Evolutionary conservation across 2,113 vertebrate species (phyloP), one percentile per base, ranked within the genome.

Genomic region (Stigmatopora argus): DNA sequence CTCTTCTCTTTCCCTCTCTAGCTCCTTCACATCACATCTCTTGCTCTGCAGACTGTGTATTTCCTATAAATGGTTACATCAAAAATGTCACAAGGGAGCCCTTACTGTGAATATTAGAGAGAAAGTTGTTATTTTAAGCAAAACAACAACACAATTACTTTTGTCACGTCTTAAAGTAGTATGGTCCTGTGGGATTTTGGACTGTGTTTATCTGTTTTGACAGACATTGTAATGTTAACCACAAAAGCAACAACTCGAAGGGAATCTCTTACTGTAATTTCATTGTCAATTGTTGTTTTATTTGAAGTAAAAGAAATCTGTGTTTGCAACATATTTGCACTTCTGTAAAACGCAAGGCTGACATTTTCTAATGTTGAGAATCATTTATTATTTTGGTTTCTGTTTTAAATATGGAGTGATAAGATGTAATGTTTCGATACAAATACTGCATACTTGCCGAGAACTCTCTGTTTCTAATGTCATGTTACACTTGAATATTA

Each of bases 1-100:
- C 64, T 95, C 94, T 62, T 96, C 92, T 0, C 89, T 88, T 64
- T 96, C 94, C 0, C 89, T 91, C 60, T 93, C 87, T 0, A 91
- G 77, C 63, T 96, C 92, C 1, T 87, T 84, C 6, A 88, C 82
- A 3, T 91, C 80, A 0, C 88, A 83, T 38, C 87, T 94, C 71
- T 95, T 95, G 79, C 83, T 93, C 71, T 93, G 94, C 5, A 99
- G 82, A 56, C 85, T 80, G 82, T 93, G 93, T 58, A 98, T 95
- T 87, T 98, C 95, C 96, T 98, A 70, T 9, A 80, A 73, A 62
- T 26, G 75, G 5, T 62, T 6, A 63, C 38, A 49, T 58, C 18
- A 70, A 53, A 41, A 63, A 47, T 17, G 58, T 81, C 67, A 82
- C 17, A 21, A 21, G 49, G 4, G 23, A 35, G 3, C 18, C 14